A percentile compares a stretch with the other conserved stretches of the same genome.
Conservation (phyloP, 1,140 invertebrate species). For the Eumaeus atala region DNA sequence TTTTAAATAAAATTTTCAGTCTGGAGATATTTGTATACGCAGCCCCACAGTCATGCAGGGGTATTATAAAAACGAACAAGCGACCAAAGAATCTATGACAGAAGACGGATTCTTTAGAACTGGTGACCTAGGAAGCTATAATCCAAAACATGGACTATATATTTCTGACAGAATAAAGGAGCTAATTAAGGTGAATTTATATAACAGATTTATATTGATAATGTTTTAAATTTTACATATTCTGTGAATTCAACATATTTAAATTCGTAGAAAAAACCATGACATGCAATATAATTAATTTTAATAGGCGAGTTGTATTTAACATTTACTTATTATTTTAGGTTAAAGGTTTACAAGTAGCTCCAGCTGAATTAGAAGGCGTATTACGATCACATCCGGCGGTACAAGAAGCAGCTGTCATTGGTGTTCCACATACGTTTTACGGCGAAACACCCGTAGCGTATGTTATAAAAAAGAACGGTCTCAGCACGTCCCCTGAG, state of each 20-base stretch:
- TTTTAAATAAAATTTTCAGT: slow-evolving; percentile 35
- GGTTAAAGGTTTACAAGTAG: slow-evolving; percentile 84
- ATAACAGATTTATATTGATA: too few relatives aligned
- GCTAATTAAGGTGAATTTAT: slow-evolving; percentile 77
- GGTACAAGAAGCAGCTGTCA: slow-evolving; percentile 87
- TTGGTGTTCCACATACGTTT: slow-evolving; percentile 86
- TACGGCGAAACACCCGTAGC: slow-evolving; percentile 87
- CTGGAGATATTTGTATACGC: slow-evolving; percentile 81
- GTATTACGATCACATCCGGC: slow-evolving; percentile 84
- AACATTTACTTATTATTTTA: slow-evolving; percentile 26
- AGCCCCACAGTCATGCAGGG: slow-evolving; percentile 83
- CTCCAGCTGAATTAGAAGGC: slow-evolving; percentile 91
- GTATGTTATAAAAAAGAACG: slow-evolving; percentile 77
- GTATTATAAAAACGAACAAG: slow-evolving; percentile 77
- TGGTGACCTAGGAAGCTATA: slow-evolving; percentile 82
- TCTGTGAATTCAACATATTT: too few relatives aligned
- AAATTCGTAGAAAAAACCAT: too few relatives aligned
- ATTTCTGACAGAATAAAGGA: slow-evolving; percentile 84
- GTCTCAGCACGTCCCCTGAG: slow-evolving; percentile 57
- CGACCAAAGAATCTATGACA: slow-evolving; percentile 78
- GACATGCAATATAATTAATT: too few relatives aligned
- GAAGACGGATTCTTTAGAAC: slow-evolving; percentile 83
- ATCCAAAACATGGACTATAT: slow-evolving; percentile 76
- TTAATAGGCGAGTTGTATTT: too few relatives aligned
- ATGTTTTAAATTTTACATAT: too few relatives aligned